Evolutionary conservation across 1,140 invertebrate species (phyloP).

Genomic region (Brachionus plicatilis): DNA sequence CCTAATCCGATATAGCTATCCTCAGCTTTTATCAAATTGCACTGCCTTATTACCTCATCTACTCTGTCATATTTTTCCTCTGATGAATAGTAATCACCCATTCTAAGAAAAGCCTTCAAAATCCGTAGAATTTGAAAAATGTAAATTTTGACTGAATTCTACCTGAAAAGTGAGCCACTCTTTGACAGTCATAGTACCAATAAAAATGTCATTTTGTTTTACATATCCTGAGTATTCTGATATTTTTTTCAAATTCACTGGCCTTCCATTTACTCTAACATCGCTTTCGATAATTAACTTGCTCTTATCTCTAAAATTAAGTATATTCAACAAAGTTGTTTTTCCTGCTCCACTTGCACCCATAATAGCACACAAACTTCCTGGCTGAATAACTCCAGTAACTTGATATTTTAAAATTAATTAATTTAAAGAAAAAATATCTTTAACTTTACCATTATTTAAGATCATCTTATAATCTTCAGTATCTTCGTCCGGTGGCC

Average conservation of each 20-base stretch:
- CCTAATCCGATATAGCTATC: constrained; percentile 26
- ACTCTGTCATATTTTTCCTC: constrained; percentile 59
- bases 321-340: constrained; percentile 73
- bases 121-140: neutral
- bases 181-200: constrained; percentile 79
- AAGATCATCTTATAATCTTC: neutral
- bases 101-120: constrained; percentile 63
- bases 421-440: neutral
- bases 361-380: constrained; percentile 74
- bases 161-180: constrained; percentile 89
- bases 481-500: neutral
- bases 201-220: constrained; percentile 71
- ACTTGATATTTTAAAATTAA: constrained; percentile 51
- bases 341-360: constrained; percentile 75
- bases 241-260: constrained; percentile 43
- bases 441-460: neutral
- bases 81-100: neutral
- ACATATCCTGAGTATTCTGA: constrained; percentile 9
- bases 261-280: constrained; percentile 55
- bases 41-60: constrained; percentile 55
- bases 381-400: constrained; percentile 68
- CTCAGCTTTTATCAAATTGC: constrained; percentile 22
- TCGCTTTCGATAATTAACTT: constrained; percentile 69
- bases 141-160: constrained; percentile 41
- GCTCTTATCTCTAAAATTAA: constrained; percentile 61